Percentiles rank a stretch among this genome's conserved stretches.
These are phyloP conservation scores for Aplodontia rufa DNA, from an alignment of 2,113 vertebrate genomes.

Conservation along the genomic window DNA sequence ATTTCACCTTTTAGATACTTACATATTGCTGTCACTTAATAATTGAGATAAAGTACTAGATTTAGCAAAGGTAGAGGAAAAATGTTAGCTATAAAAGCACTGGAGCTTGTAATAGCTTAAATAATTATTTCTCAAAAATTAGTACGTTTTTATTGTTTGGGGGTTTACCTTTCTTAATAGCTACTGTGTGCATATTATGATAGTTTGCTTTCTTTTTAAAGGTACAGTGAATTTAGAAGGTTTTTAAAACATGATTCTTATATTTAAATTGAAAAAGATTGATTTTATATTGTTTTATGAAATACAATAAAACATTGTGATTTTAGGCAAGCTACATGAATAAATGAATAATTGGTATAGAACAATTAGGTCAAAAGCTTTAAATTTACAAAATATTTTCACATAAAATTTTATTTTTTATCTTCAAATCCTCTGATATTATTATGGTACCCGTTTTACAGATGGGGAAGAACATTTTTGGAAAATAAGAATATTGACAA, in stretches of 20 bases:
- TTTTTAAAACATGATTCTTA: background rate
- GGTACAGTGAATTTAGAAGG: background rate
- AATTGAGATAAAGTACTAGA: constrained; percentile 80
- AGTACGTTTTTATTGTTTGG: constrained; percentile 55
- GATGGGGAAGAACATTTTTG: background rate
- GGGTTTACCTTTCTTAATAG: constrained; percentile 60
- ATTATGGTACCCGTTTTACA: background rate
- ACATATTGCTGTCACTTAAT: constrained; percentile 66
- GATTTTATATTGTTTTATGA: background rate
- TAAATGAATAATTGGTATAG: background rate
- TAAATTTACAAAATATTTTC: background rate
- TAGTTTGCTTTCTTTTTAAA: constrained; percentile 17
- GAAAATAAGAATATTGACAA: background rate
- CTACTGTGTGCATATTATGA: constrained; percentile 4
- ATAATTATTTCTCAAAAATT: constrained; percentile 77
- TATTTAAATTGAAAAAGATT: constrained; percentile 41
- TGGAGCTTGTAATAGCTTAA: constrained; percentile 65
- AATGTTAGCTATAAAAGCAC: constrained; percentile 53
- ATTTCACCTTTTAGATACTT: constrained; percentile 68
- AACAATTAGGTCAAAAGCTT: background rate
- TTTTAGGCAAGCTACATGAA: background rate
- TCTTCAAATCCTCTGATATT: background rate
- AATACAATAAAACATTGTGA: constrained; percentile 14
- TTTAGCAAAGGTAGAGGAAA: constrained; percentile 63
- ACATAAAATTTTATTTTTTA: background rate